phyloP scores from a whole-genome alignment of 2,888 invertebrate genomes.

The Hydrotaea cyrtoneurina region DNA sequence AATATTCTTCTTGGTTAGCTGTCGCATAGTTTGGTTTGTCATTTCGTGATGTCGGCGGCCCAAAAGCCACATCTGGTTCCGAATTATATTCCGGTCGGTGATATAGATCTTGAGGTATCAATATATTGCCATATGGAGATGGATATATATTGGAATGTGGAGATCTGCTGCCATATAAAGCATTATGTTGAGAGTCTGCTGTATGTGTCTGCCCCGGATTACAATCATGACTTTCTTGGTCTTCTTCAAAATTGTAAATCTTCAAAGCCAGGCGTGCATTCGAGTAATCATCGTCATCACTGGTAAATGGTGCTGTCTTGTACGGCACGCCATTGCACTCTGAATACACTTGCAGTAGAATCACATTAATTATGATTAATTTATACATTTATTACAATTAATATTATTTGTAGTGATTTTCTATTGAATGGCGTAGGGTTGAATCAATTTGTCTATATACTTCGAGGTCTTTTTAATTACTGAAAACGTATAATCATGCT shows the following conservation, averaged over 20 bases:
- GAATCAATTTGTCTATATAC: neutral
- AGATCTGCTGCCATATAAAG: neutral
- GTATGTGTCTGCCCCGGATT: neutral
- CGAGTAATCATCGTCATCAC: neutral
- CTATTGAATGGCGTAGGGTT: neutral
- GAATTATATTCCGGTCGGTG: constrained; percentile 25
- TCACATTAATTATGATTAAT: neutral
- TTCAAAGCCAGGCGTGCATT: constrained; percentile 41
- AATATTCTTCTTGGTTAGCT: neutral
- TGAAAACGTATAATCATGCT: neutral
- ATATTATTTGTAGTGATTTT: neutral
- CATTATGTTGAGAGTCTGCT: no score
- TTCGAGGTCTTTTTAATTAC: neutral
- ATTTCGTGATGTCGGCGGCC: constrained; percentile 12
- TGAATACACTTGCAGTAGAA: neutral
- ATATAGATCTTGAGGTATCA: constrained; percentile 32
- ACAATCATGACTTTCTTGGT: constrained; percentile 3
- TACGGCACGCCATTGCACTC: neutral
- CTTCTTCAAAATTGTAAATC: constrained; percentile 50
- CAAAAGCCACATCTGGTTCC: neutral
- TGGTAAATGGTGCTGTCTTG: constrained; percentile 2
- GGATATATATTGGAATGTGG: neutral
- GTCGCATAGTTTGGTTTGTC: neutral
- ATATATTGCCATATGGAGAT: neutral
- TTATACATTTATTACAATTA: neutral